Evolutionary conservation across 1,140 invertebrate species (phyloP), one percentile per base, ranked within the genome.

Genomic region (Drosophila kurseongensis): DNA sequence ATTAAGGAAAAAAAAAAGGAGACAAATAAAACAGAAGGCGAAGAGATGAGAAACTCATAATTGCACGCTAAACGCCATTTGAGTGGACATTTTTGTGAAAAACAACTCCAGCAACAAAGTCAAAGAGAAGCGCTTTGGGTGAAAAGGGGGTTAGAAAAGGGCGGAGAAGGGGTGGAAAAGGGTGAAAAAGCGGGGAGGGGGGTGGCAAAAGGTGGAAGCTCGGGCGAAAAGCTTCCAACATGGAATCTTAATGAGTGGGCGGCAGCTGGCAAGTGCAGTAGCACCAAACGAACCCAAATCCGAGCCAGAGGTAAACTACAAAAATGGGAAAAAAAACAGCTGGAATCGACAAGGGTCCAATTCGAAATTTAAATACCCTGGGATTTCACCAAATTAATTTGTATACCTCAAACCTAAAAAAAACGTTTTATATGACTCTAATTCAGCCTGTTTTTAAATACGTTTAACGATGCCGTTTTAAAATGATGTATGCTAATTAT

Each of bases 61-160:
- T 85, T 85, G 82, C 78, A 77, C 82, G 78, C 82, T 85, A 85
- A 85, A 85, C 78, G 82, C 78, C 82, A 86, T 86, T 83, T 83
- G 80, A 84, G 80, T 85, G 82, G 82, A 85, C 82, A 85, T 76
- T 84, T 83, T 85, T 80, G 58, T 75, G 60, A 76, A 71, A 71
- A 71, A 71, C 50, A 71, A 71, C 50, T 57, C 66, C 27, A 36
- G 65, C 51, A 63, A 60, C 59, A 60, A 62, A 58, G 62, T 68
- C 51, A 69, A 75, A 75, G 60, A 32, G 47, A 65, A 27, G 32
- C 58, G 48, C 32, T 54, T 44, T 50, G 52, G 44, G 60, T 40
- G 35, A 72, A 35, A 72, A 71, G 5, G 51, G 50, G 48, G 18
- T 23, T 16, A 5, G 2, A 10, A 12, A 27, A 16, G 23, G 18